Percentiles rank a stretch among this genome's conserved stretches.
Evolutionary conservation across 2,113 vertebrate genomes (phyloP).

Genomic region (Microtus ochrogaster): DNA sequence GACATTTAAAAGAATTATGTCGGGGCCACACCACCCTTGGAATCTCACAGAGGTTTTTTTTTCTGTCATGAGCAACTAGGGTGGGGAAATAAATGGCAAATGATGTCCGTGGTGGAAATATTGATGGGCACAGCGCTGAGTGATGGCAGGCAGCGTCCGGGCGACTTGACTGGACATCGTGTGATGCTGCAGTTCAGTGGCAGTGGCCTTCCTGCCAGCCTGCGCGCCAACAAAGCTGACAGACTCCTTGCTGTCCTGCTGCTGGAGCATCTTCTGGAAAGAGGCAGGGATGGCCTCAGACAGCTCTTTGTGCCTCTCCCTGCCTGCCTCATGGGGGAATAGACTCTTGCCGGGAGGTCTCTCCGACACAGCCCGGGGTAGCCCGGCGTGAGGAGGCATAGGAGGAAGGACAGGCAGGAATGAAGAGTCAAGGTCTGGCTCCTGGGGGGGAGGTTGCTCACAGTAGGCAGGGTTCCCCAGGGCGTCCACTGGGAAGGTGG

Average conservation of each 20-base stretch:
- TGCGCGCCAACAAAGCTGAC: fast-evolving
- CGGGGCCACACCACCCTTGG: background rate
- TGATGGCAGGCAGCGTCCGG: fast-evolving
- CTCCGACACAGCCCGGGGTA: fast-evolving
- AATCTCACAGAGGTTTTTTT: background rate
- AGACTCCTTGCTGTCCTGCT: fast-evolving
- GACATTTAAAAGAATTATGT: background rate
- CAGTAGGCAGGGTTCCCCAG: fast-evolving
- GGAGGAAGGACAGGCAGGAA: background rate
- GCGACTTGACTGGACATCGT: fast-evolving
- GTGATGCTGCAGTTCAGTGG: no score
- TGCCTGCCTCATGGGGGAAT: background rate
- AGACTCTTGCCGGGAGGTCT: background rate
- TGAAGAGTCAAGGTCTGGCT: background rate
- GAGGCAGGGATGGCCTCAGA: background rate
- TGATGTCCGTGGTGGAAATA: background rate
- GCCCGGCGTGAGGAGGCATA: fast-evolving
- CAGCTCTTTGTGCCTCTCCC: background rate
- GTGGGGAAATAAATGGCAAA: background rate
- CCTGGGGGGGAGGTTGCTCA: background rate
- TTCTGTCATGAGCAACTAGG: background rate
- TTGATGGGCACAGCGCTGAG: background rate
- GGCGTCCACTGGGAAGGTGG: fast-evolving
- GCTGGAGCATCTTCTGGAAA: background rate
- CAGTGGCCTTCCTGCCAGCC: background rate